These are phyloP conservation scores for Drosophila prosaltans DNA, from an alignment of 1,140 invertebrate genomes.

Conservation along the genomic window DNA sequence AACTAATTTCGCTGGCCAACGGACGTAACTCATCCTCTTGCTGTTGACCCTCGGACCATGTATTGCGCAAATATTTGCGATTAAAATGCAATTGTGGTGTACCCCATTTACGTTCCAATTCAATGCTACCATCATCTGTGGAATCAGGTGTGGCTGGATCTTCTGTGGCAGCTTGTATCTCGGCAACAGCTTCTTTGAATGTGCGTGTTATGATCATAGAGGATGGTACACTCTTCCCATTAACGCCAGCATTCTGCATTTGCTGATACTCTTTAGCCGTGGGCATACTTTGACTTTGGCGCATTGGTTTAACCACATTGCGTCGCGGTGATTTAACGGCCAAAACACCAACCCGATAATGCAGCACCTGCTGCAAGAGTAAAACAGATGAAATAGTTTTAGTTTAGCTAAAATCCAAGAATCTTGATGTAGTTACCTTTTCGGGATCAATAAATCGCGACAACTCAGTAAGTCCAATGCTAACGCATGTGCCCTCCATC, in stretches of 20 bases:
- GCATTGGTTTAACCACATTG: conserved; percentile 36
- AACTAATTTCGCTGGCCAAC: conserved; percentile 25
- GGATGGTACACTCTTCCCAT: conserved; percentile 69
- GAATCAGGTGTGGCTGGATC: conserved; percentile 14
- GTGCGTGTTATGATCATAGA: conserved; percentile 75
- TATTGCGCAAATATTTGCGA: conserved; percentile 72
- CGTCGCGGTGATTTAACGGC: conserved; percentile 69
- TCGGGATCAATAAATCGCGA: conserved; percentile 72
- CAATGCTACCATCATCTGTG: conserved; percentile 34
- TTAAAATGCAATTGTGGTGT: conserved; percentile 79
- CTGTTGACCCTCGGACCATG: conserved; percentile 41
- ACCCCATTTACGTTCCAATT: conserved; percentile 73
- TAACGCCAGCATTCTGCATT: conserved; percentile 54
- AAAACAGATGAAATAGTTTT: background rate
- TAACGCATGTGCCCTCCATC: conserved; percentile 75
- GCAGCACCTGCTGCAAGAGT: conserved; percentile 51
- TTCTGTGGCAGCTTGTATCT: background rate
- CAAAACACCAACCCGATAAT: conserved; percentile 72
- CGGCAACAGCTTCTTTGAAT: conserved; percentile 67
- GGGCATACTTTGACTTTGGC: conserved; percentile 43
- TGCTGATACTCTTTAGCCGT: conserved; percentile 59
- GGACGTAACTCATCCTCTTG: conserved; percentile 54
- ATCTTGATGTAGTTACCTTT: conserved; percentile 52
- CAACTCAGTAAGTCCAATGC: conserved; percentile 60
- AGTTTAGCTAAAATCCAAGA: no score